Conservation (phyloP, 2,797 vertebrate species). For the Urophycis tenuis region DNA sequence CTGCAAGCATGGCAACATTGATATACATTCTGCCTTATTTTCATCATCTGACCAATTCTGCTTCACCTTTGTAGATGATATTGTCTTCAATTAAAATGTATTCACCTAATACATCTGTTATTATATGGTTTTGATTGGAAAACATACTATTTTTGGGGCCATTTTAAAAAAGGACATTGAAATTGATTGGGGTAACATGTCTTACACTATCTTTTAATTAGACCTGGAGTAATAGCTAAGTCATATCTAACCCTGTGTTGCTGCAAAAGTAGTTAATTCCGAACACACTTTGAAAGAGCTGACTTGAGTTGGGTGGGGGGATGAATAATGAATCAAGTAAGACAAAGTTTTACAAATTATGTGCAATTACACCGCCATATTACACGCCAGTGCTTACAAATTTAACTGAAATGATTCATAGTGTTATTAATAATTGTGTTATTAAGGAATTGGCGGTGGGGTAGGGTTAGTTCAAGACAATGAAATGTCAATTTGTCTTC, state of each 20-base stretch:
- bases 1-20: too few relatives aligned
- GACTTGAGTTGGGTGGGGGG: constrained; percentile 16
- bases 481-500: constrained; percentile 17
- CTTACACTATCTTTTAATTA: constrained; percentile 16
- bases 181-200: constrained; percentile 9
- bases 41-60: too few relatives aligned
- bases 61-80: too few relatives aligned
- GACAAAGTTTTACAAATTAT: constrained; percentile 26
- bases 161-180: background rate
- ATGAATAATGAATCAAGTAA: constrained; percentile 42
- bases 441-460: constrained; percentile 25
- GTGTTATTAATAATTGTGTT: constrained; percentile 41
- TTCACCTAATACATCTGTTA: too few relatives aligned
- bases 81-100: too few relatives aligned
- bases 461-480: constrained; percentile 12
- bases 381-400: constrained; percentile 30
- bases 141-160: constrained; percentile 1
- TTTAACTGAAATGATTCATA: constrained; percentile 41
- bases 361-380: constrained; percentile 36
- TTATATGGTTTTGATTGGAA: too few relatives aligned
- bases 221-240: constrained; percentile 6
- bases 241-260: constrained; percentile 16
- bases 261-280: constrained; percentile 18
- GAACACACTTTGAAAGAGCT: constrained; percentile 16
- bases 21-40: too few relatives aligned